Percentiles rank a stretch among this genome's conserved stretches.
Evolutionary conservation across 1,140 invertebrate species (phyloP).

Genomic region (Heliconius nattereri): DNA sequence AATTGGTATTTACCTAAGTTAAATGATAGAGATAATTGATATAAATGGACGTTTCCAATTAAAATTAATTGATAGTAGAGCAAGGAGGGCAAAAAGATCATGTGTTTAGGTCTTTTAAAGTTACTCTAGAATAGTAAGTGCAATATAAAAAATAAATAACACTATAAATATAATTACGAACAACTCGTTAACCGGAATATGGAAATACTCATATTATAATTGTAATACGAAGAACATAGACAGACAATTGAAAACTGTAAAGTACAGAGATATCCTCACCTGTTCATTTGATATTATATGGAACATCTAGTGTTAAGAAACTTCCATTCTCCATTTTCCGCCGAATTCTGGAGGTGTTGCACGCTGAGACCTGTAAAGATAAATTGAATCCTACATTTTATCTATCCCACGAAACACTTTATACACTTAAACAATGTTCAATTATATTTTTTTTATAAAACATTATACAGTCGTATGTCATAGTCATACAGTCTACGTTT

Average conservation of each 20-base stretch:
- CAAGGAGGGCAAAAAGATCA: conserved; percentile 3
- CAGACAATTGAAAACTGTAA: too few relatives aligned
- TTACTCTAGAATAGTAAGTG: not conserved
- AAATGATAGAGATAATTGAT: conserved; percentile 71
- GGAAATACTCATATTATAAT: too few relatives aligned
- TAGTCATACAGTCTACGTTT: not conserved
- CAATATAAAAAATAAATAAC: not conserved
- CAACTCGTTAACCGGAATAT: too few relatives aligned
- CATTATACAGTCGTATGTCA: not conserved
- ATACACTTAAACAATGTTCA: not conserved
- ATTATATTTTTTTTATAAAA: not conserved
- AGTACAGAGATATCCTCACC: too few relatives aligned
- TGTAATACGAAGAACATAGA: too few relatives aligned
- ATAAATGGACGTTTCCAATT: conserved; percentile 76
- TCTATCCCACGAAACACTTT: not conserved
- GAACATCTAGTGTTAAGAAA: too few relatives aligned
- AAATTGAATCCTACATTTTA: too few relatives aligned
- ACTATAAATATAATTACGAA: too few relatives aligned
- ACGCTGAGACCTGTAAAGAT: too few relatives aligned
- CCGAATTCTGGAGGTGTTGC: too few relatives aligned
- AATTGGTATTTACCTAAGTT: conserved; percentile 77
- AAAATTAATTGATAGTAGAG: conserved; percentile 60
- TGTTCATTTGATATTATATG: too few relatives aligned
- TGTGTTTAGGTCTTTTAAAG: not conserved
- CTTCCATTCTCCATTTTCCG: too few relatives aligned